Evolutionary conservation across 2,888 invertebrate genomes (phyloP).

Genomic region (Macrophya alboannulata): DNA sequence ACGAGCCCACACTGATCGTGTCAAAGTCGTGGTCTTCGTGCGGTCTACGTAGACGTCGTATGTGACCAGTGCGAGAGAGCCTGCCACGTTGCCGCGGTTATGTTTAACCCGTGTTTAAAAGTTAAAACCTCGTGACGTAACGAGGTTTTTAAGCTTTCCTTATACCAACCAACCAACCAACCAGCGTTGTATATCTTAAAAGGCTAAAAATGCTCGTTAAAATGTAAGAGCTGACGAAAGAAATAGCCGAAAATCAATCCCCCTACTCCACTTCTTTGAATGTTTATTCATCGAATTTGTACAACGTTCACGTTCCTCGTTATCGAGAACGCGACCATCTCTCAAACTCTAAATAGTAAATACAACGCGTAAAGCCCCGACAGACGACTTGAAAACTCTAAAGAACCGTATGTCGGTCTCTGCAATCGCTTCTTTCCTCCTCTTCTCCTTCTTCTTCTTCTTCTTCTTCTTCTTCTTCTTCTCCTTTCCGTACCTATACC

Average conservation of each 20-base stretch:
- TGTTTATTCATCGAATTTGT: constrained; percentile 17
- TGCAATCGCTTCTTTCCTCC: constrained; percentile 11
- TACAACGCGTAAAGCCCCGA: constrained; percentile 6
- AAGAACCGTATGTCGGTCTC: constrained; percentile 6
- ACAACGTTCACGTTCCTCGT: constrained; percentile 7
- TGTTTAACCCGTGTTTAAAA: neutral
- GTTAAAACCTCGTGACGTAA: constrained; percentile 23
- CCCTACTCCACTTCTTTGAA: neutral
- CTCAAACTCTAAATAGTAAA: constrained; percentile 11
- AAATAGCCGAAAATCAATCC: constrained; percentile 11
- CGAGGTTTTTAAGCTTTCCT: neutral
- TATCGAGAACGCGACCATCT: constrained; percentile 14
- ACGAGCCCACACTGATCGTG: neutral
- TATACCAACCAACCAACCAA: neutral
- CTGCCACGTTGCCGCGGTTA: constrained; percentile 12
- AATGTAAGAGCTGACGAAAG: constrained; percentile 11
- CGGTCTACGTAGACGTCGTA: constrained; percentile 29
- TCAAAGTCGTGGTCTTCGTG: constrained; percentile 2
- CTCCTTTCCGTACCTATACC: neutral
- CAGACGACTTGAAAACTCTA: neutral
- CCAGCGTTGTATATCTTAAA: neutral
- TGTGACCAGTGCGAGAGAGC: constrained; percentile 6
- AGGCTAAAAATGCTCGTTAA: constrained; percentile 14
- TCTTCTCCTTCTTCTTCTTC: neutral
- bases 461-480: neutral